A percentile compares a stretch with the other conserved stretches of the same genome.
Evolutionary conservation across 2,888 invertebrate genomes (phyloP).

Genomic region (Malthinus seriepunctatus): DNA sequence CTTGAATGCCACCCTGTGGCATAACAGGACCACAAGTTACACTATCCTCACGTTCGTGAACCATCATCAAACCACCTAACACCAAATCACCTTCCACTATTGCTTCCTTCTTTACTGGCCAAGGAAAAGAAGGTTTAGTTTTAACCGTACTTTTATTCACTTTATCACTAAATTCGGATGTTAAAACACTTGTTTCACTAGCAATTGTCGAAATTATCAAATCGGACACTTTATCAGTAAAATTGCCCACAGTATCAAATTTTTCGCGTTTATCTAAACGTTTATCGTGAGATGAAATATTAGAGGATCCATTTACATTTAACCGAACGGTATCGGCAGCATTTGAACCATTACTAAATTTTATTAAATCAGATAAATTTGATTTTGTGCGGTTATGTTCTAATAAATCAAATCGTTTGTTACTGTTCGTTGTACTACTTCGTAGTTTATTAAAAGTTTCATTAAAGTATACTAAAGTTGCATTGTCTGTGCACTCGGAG

Average conservation of each 20-base stretch:
- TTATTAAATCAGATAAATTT: no score
- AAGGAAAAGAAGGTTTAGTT: constrained; percentile 50
- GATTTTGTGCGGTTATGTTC: no score
- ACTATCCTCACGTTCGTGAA: constrained; percentile 87
- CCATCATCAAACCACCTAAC: constrained; percentile 93
- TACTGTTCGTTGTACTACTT: no score
- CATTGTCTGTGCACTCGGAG: no score
- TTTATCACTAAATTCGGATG: constrained; percentile 9
- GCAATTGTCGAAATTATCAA: constrained; percentile 11
- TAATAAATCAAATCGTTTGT: no score
- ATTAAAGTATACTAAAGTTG: no score
- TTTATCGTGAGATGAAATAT: no score
- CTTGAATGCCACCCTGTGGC: constrained; percentile 90
- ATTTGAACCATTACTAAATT: no score
- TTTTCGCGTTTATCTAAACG: not conserved
- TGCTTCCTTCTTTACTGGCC: constrained; percentile 87
- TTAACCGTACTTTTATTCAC: constrained; percentile 16
- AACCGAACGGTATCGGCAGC: no score
- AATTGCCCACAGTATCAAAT: not conserved
- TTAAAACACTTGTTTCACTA: constrained; percentile 1
- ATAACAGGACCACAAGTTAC: constrained; percentile 91
- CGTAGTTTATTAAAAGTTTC: no score
- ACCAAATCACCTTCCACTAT: constrained; percentile 87
- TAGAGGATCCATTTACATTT: no score
- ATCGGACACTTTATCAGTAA: constrained; percentile 6